These are phyloP conservation scores for Dipodomys spectabilis DNA, from an alignment of 2,113 vertebrate species.

Conservation along the genomic window DNA sequence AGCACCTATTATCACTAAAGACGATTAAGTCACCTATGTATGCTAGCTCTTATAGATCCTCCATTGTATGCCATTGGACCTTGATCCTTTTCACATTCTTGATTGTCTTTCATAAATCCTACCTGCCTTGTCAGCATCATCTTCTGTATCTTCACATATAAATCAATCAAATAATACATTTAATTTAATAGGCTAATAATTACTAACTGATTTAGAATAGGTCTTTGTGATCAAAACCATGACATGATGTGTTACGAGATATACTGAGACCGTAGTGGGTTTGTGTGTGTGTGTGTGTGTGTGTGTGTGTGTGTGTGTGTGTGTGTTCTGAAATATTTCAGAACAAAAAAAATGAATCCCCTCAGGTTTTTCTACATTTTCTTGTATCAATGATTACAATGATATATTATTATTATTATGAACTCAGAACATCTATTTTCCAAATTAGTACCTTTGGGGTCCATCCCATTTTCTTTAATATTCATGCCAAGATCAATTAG, in stretches of 20 bases:
- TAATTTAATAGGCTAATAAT: background rate
- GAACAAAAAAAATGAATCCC: background rate
- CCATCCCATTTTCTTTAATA: constrained; percentile 36
- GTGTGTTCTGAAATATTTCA: constrained; percentile 17
- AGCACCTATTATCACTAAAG: background rate
- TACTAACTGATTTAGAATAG: background rate
- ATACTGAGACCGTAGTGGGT: background rate
- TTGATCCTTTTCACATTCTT: background rate
- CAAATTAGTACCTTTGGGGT: constrained; percentile 12
- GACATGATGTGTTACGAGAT: background rate
- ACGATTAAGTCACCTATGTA: background rate
- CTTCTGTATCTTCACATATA: background rate
- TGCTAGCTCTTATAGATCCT: background rate
- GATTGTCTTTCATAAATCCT: background rate
- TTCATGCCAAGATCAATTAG: constrained; percentile 49
- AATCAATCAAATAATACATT: background rate
- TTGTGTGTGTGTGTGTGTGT: no score
- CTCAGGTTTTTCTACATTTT: constrained; percentile 1
- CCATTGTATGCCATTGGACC: background rate
- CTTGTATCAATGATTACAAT: background rate
- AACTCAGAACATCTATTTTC: constrained; percentile 22
- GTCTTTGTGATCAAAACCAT: background rate
- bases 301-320: no score
- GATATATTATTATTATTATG: background rate
- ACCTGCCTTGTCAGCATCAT: background rate